phyloP scores from a whole-genome alignment of 2,113 vertebrate genomes.

The human (Homo sapiens) region GRCh38 chr6:149288501-149289000 shows the following conservation, averaged over 20 bases:
- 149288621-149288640: not conserved
- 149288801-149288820: not conserved
- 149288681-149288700: not conserved
- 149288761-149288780: not conserved
- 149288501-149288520: not conserved
- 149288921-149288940: too few species aligned
- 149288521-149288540: not conserved
- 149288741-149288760: not conserved
- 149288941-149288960: too few species aligned
- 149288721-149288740: not conserved
- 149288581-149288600: not conserved
- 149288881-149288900: too few species aligned
- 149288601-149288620: not conserved
- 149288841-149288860: too few species aligned
- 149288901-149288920: too few species aligned
- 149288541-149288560: not conserved
- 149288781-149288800: not conserved
- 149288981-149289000: too few species aligned
- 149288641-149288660: not conserved
- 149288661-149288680: not conserved
- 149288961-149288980: too few species aligned
- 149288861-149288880: too few species aligned
- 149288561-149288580: not conserved
- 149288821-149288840: not conserved
- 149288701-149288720: not conserved